phyloP scores from a whole-genome alignment of 2,113 vertebrate species.

The Chionodraco myersi region DNA sequence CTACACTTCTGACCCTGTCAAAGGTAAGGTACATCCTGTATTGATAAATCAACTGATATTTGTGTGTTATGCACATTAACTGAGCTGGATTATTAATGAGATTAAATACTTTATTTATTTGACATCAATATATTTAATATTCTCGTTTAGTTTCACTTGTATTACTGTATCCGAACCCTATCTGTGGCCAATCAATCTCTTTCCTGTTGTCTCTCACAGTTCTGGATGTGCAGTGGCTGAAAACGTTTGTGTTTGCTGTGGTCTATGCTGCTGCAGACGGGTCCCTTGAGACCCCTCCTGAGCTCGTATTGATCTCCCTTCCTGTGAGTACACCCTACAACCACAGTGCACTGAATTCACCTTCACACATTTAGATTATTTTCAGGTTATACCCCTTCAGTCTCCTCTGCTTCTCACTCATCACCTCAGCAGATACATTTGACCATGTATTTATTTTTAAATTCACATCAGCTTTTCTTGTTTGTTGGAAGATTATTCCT shows the following conservation, averaged over 20 bases:
- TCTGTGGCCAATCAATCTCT: background rate
- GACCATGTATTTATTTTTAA: background rate
- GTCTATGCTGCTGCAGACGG: slow-evolving; percentile 93
- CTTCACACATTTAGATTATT: slow-evolving; percentile 14
- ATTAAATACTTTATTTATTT: background rate
- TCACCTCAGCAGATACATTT: background rate
- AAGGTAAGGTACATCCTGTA: slow-evolving; percentile 83
- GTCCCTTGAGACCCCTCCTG: slow-evolving; percentile 90
- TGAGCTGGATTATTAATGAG: background rate
- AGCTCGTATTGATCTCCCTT: slow-evolving; percentile 91
- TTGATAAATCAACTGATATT: background rate
- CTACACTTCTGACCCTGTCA: slow-evolving; percentile 92
- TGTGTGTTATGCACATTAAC: background rate
- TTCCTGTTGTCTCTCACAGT: slow-evolving; percentile 79
- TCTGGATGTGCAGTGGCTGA: slow-evolving; percentile 95
- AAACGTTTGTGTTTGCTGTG: slow-evolving; percentile 92
- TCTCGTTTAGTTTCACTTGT: background rate
- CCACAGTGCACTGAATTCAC: background rate
- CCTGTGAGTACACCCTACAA: slow-evolving; percentile 85
- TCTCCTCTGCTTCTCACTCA: background rate
- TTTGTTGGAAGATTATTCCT: background rate
- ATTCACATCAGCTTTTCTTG: background rate
- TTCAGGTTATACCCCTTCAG: background rate
- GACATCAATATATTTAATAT: background rate
- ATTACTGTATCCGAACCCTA: background rate